Conservation (phyloP, 2,888 invertebrate species). For the Lithosia quadra region DNA sequence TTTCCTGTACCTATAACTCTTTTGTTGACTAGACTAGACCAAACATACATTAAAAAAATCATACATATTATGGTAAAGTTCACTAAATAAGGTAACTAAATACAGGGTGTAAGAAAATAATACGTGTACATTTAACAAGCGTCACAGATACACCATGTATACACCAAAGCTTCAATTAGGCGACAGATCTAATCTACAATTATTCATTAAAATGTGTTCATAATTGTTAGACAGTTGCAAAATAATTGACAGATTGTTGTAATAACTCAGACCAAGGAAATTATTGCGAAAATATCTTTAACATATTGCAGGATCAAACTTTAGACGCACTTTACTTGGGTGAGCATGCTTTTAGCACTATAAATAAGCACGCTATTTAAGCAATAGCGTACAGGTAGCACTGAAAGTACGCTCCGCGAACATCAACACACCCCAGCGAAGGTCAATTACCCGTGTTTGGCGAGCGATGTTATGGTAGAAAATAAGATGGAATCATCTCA, state of each 20-base stretch:
- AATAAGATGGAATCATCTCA: too few relatives aligned
- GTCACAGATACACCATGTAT: not conserved
- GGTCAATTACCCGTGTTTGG: too few relatives aligned
- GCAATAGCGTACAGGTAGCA: too few relatives aligned
- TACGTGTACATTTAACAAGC: not conserved
- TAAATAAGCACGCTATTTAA: not conserved
- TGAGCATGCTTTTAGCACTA: too few relatives aligned
- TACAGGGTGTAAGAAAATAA: slow-evolving; percentile 19
- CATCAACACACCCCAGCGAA: too few relatives aligned
- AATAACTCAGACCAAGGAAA: not conserved
- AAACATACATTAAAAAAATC: slow-evolving; percentile 22
- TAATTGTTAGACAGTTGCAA: not conserved
- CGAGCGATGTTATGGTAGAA: too few relatives aligned
- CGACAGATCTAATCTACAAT: not conserved
- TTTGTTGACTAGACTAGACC: not conserved
- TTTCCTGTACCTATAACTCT: not conserved
- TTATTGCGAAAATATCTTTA: too few relatives aligned
- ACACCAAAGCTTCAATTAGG: not conserved
- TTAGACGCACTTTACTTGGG: too few relatives aligned
- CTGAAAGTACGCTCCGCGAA: too few relatives aligned
- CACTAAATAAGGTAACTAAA: slow-evolving; percentile 45
- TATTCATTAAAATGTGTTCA: not conserved
- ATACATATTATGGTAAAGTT: slow-evolving; percentile 10
- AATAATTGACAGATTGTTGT: not conserved
- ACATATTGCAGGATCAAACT: too few relatives aligned